Conservation (phyloP, 2,797 vertebrate species). For the Erithacus rubecula region DNA sequence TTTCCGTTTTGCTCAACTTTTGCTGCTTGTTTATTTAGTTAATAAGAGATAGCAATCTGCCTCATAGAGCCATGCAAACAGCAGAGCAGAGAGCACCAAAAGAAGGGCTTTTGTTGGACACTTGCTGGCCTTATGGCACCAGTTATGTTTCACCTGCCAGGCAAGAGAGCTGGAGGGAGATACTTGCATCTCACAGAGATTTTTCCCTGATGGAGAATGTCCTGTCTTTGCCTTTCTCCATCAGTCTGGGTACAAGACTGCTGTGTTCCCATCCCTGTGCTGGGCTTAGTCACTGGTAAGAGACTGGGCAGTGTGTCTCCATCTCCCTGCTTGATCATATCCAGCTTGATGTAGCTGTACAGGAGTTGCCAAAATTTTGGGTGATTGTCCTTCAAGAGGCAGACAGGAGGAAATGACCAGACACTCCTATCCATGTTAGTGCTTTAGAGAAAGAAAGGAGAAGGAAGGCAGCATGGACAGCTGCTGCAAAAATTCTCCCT, state of each 20-base stretch:
- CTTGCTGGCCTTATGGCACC: background rate
- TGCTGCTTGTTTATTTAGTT: conserved; percentile 57
- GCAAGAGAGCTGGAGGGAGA: background rate
- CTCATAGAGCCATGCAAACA: background rate
- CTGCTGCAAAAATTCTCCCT: background rate
- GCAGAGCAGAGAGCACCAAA: background rate
- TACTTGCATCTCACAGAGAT: background rate
- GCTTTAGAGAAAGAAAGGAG: background rate
- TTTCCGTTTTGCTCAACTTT: conserved; percentile 51
- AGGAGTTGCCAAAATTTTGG: background rate
- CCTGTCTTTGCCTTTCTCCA: background rate
- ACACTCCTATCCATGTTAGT: background rate
- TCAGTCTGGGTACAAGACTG: background rate
- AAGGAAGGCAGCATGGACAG: background rate
- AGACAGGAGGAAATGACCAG: background rate
- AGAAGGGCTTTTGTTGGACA: background rate
- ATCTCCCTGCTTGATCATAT: background rate
- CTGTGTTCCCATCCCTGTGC: background rate
- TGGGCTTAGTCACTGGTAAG: background rate
- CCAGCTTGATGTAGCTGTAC: rapidly evolving
- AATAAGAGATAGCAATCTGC: conserved; percentile 50
- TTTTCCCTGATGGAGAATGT: background rate
- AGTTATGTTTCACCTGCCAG: background rate
- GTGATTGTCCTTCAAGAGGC: background rate
- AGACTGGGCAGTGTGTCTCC: background rate